phyloP scores from a whole-genome alignment of 2,888 invertebrate genomes.

The Eupithecia centaureata region DNA sequence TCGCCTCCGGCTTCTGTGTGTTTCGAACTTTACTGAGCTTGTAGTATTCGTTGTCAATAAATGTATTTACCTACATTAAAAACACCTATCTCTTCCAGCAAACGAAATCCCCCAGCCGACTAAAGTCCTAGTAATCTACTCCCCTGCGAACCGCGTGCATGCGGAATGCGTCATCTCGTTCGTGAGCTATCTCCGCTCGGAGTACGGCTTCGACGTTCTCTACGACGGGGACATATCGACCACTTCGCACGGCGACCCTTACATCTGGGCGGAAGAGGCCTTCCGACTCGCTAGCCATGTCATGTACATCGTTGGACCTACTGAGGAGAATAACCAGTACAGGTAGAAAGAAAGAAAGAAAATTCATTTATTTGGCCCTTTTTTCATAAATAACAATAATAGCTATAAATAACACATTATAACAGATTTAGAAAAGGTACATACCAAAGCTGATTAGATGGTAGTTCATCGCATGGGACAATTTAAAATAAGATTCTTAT shows the following conservation, averaged over 20 bases:
- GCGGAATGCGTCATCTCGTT: slow-evolving; percentile 72
- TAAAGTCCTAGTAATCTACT: slow-evolving; percentile 72
- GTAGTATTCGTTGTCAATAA: too few relatives aligned
- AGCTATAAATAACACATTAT: too few relatives aligned
- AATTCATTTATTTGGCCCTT: too few relatives aligned
- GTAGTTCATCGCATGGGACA: too few relatives aligned
- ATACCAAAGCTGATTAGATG: too few relatives aligned
- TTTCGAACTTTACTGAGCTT: too few relatives aligned
- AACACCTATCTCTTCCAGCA: slow-evolving; percentile 29
- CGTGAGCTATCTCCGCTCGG: slow-evolving; percentile 66
- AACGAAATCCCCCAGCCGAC: slow-evolving; percentile 69
- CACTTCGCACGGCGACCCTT: slow-evolving; percentile 70
- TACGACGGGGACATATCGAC: slow-evolving; percentile 69
- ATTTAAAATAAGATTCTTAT: too few relatives aligned
- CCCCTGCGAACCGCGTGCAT: slow-evolving; percentile 68
- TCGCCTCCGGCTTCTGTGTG: too few relatives aligned
- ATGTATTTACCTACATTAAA: too few relatives aligned
- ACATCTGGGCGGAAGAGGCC: slow-evolving; percentile 71
- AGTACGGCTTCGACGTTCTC: slow-evolving; percentile 72
- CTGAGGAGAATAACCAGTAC: slow-evolving; percentile 61
- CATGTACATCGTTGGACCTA: slow-evolving; percentile 71
- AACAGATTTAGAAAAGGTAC: too few relatives aligned
- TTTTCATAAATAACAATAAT: too few relatives aligned
- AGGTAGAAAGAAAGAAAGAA: too few relatives aligned
- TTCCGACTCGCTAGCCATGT: slow-evolving; percentile 65